Evolutionary conservation across 2,113 vertebrate genomes (phyloP), one percentile per base, ranked within the genome.

Genomic region (Pangasianodon hypophthalmus): DNA sequence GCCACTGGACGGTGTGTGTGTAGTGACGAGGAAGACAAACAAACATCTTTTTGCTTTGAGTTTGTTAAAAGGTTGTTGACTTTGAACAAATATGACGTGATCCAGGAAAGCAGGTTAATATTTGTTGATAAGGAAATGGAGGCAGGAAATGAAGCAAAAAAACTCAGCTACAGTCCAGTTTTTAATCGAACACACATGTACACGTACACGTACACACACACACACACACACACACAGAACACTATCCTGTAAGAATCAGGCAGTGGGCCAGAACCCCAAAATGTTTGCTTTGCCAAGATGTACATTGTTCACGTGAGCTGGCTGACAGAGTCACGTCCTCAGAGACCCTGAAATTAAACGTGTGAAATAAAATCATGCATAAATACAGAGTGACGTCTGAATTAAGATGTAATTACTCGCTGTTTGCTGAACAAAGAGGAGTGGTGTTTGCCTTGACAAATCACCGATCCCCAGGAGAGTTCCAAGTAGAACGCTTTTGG

Each of bases 391-490:
- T 0, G 79, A 94, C 91, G 16, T 3, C 7, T 91, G 90, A 94
- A 93, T 92, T 93, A 93, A 93, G 90, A 91, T 88, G 92, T 91
- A 94, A 92, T 93, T 94, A 93, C 94, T 93, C 91, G 60, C 88
- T 88, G 79, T 93, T 93, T 93, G 89, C 87, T 89, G 91, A 21
- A 90, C 87, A 90, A 84, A 81, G 90, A 93, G 93, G 91, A 88
- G 29, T 89, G 82, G 92, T 93, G 88, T 95, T 93, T 94, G 90
- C n/a, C 73, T 32, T 94, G 93, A 93, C 91, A 93, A 90, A 92
- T 90, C 85, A n/a, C 81, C 75, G 71, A 86, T 10, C 93, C 92
- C 92, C 86, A 69, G 88, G 90, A 92, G 94, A 92, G 67, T 56
- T 29, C 50, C 8, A 71, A n/a, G 41, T 6, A 44, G 54, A 84